Evolutionary conservation across 2,113 vertebrate species (phyloP), one percentile per base, ranked within the genome.

Genomic region (Aspiorhynchus laticeps): DNA sequence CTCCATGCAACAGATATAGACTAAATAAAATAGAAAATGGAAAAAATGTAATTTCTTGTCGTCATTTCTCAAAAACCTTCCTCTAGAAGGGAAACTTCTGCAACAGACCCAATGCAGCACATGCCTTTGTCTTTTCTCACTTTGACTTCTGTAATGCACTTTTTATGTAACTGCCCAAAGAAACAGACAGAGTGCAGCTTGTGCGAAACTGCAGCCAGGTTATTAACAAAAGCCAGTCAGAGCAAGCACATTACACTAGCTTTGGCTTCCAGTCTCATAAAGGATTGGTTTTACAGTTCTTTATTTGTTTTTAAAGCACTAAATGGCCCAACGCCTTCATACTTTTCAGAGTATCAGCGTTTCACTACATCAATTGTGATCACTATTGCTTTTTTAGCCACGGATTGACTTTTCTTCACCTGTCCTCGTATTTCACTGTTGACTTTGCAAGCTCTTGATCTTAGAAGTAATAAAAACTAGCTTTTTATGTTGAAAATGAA

Each of bases 291-390:
- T 65, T 81, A 56, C 51, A 11, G 48, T 79, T 79, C 76, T 53
- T 79, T 79, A 79, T 79, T 79, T 79, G 76, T 81, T 65, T 63
- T 81, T 17, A 26, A 65, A 81, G 59, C 80, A 81, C 76, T 79
- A 79, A 79, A 28, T 81, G 59, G 59, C 36, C 80, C 36, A 5
- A 36, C 59, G 63, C 31, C 56, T 81, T 78, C 41, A 46, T n/a
- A 4, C 11, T 24, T 33, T 56, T 43, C 0, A 76, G 41, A 48
- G 74, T 76, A 76, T 76, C 74, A 76, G 24, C n/a, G 46, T 78
- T 78, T 53, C 76, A 79, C 46, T 11, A 56, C 76, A 79, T 79
- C 76, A 79, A 5, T 81, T 65, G 59, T 21, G 80, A 81, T 81
- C 80, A 81, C 56, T 65, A 28, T 41, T 81, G 56, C 59, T 73